Base-by-base conservation (phyloP, 2,888 invertebrate species). In the Drosophila merina region DNA sequence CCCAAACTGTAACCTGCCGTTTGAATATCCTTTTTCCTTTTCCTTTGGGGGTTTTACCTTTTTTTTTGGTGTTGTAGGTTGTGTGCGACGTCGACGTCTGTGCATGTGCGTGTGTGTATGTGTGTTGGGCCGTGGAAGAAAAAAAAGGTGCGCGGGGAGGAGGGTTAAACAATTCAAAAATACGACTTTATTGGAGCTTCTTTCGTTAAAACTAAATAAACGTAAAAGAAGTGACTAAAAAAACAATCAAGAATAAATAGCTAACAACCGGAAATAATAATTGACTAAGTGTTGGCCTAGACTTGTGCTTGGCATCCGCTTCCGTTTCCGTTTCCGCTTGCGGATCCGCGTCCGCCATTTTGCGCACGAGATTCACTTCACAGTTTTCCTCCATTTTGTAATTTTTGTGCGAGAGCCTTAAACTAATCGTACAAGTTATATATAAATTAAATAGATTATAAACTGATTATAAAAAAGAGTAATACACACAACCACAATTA, bases 401-500 rank as follows among this genome's bases (percentile, higher is more conserved):
- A 8, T 45, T 36, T 36, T 77, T 74, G 80, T 75, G 76, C 72
- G 62, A 68, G 72, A 77, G 71, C 69, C 79, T 82, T 59, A 76
- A 72, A 64, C 62, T 64, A 57, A 58, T 56, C 28, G 54, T 67
- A 42, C 20, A 20, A 42, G 14, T 42, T n/a, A 42, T 9, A 8
- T 40, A 67, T 75, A 67, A 68, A 75, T 71, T 38, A 73, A 12
- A 63, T 42, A 38, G 67, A 64, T 57, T 73, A 74, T 42, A 64
- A 74, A 71, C 63, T 60, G 63, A 76, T 75, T 42, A 42, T 20
- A 66, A 76, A 85, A 76, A 83, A 82, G 55, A 85, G 79, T 82
- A 85, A 77, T 84, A 81, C 86, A 83, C 86, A 83, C 83, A 83
- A 83, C 83, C 83, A 86, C 86, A 86, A 73, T 86, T 76, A 74